Evolutionary conservation across 2,888 invertebrate genomes (phyloP), one percentile per base, ranked within the genome.

Genomic region (Xanthia icteritia): DNA sequence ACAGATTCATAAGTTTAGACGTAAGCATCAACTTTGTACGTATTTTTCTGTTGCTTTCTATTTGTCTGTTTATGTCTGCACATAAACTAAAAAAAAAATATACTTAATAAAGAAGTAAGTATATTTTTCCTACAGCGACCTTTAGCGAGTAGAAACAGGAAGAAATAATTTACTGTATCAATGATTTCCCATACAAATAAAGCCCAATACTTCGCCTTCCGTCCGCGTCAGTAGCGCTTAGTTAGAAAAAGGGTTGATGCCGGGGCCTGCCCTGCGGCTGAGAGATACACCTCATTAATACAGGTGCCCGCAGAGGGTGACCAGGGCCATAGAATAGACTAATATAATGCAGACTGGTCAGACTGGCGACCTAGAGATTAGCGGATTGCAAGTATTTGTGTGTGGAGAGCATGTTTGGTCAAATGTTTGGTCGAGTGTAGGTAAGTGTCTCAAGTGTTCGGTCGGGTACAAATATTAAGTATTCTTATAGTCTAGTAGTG

Each of bases 271-370:
- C 87, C 87, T 85, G 89, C 83, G 84, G 81, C 80, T 60, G 74
- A 76, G 76, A 82, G 84, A 88, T 87, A 87, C 61, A 76, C 81
- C 84, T 89, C 90, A 89, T 90, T 86, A 84, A 83, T 58, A 82
- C 84, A 86, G 87, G 88, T 88, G 83, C 75, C 83, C 76, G 76
- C 71, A 73, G 76, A 79, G 68, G 77, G 67, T 67, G 54, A 77
- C 66, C 68, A n/a, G 45, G 45, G 6, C 23, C 67, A 69, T 31
- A 79, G 87, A 81, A 27, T 23, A 51, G 1, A 60, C 17, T 31
- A 17, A 8, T 31, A 17, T 9, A 60, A 17, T 17, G 31, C 31
- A 60, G 56, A 58, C n/a, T 11, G 54, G 54, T n/a, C 1, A 56
- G 11, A 5, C n/a, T 56, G 54, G n/a, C 1, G 11, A n/a, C 54